Base-by-base conservation (phyloP, 2,113 vertebrate species). In the Struthidea cinerea region DNA sequence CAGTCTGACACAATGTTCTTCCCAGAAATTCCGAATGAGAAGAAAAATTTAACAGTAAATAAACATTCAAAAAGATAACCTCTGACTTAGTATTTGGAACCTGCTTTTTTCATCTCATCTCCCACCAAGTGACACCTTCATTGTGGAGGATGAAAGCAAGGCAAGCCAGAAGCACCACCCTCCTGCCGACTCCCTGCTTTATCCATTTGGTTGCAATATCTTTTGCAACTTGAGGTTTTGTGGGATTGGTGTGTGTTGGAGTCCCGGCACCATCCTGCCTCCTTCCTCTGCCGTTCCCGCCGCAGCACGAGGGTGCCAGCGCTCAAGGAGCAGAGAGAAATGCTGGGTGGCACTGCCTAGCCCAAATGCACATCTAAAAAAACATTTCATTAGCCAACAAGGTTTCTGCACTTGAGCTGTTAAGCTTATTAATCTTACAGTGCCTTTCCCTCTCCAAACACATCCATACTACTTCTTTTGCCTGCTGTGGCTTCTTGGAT, bases 231-330 rank as follows among this genome's bases (percentile, higher is more conserved):
- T 7, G 24, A 64, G 35, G 17, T 64, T 67, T 50, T 59, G 55
- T 10, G 30, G 39, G 37, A 11, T 22, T 65, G 35, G 16, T 35
- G 57, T 4, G 4, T 17, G 21, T 4, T 16, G 28, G 37, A 47
- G 14, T 13, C 17, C 52, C 65, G 50, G 57, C 63, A 52, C 30
- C 52, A 39, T 15, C 57, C 71, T 26, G 30, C 11, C 22, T 69
- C 76, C 70, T 46, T 33, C 13, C 19, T 28, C 27, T 0, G 0
- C 24, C 5, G 16, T 8, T 75, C 42, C 50, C 24, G 8, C 24
- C 35, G 70, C 70, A 85, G 70, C n/a, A 30, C 0, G 0, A 80
- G 47, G 61, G 44, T 30, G n/a, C 37, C 61, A 61, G 1, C 2
- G 1, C 8, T 35, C 41, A 44, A 39, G 27, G n/a, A 16, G 11